Evolutionary conservation across 2,888 invertebrate species (phyloP).

Genomic region (Cryptops parisi): DNA sequence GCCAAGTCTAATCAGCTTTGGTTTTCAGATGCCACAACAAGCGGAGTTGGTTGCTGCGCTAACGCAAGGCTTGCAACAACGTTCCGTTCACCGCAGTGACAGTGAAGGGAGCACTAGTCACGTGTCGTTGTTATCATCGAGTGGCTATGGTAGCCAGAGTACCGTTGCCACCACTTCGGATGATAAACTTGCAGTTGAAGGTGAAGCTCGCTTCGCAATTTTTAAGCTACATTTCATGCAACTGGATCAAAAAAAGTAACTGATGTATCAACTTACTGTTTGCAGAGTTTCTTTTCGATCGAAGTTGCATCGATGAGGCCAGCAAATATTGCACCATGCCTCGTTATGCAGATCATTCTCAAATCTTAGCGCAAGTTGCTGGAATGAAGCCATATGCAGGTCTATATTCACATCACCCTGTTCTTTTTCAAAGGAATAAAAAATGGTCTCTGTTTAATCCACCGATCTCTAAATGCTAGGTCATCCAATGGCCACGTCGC

Average conservation of each 20-base stretch:
- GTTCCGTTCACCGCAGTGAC: conserved; percentile 21
- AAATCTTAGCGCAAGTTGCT: conserved; percentile 3
- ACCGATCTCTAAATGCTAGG: not conserved
- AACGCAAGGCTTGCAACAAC: not conserved
- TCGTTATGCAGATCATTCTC: conserved; percentile 15
- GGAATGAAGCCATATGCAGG: not conserved
- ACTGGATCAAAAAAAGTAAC: no score
- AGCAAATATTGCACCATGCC: conserved; percentile 19
- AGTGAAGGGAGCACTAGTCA: conserved; percentile 47
- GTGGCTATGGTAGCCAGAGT: conserved; percentile 61
- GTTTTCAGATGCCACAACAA: conserved; percentile 3
- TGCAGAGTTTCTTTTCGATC: conserved; percentile 3
- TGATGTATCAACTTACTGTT: not conserved
- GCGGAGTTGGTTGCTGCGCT: not conserved
- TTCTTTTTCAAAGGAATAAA: no score
- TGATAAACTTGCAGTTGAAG: not conserved
- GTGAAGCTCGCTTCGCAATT: no score
- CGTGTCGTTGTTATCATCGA: conserved; percentile 57
- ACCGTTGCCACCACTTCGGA: conserved; percentile 34
- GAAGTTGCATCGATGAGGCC: conserved; percentile 12
- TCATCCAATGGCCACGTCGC: not conserved
- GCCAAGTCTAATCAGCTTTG: not conserved
- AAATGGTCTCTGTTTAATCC: not conserved
- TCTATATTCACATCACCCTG: no score
- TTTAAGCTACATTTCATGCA: no score